Percentiles rank a stretch among this genome's conserved stretches.
phyloP scores from a whole-genome alignment of 2,888 invertebrate species.

The Drosophila aldrichi region DNA sequence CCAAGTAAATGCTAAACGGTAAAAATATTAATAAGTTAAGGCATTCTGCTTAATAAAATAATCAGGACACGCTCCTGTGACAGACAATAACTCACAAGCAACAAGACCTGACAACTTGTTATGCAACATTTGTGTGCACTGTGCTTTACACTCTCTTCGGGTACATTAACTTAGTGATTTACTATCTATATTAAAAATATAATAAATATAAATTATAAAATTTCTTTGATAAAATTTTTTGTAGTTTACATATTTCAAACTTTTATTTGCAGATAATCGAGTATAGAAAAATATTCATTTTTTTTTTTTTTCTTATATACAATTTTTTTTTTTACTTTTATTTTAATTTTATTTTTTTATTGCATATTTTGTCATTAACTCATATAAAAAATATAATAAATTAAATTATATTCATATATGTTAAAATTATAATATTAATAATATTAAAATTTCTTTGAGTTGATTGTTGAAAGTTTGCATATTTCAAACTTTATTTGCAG shows the following conservation, averaged over 20 bases:
- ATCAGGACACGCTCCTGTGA: conserved; percentile 57
- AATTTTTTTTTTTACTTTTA: no score
- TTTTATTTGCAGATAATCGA: background rate
- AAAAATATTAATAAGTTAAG: conserved; percentile 30
- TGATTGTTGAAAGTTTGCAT: no score
- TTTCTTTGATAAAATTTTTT: background rate
- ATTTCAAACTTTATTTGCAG: background rate
- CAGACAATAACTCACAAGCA: conserved; percentile 53
- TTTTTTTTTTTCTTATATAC: no score
- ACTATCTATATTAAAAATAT: background rate
- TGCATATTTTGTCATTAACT: no score
- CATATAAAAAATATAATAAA: no score
- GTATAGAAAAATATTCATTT: no score
- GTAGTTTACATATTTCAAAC: no score
- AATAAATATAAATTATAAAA: background rate
- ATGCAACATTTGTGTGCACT: conserved; percentile 38
- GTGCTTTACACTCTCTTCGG: background rate
- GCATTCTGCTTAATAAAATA: conserved; percentile 37
- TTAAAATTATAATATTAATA: background rate
- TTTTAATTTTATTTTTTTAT: no score
- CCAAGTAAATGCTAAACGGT: conserved; percentile 37
- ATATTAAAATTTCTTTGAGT: background rate
- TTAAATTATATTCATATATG: no score
- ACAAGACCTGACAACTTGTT: conserved; percentile 47
- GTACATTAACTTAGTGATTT: background rate